Percentiles rank a stretch among this genome's conserved stretches.
phyloP scores from a whole-genome alignment of 1,140 invertebrate genomes.

The Drosophila malerkotliana region DNA sequence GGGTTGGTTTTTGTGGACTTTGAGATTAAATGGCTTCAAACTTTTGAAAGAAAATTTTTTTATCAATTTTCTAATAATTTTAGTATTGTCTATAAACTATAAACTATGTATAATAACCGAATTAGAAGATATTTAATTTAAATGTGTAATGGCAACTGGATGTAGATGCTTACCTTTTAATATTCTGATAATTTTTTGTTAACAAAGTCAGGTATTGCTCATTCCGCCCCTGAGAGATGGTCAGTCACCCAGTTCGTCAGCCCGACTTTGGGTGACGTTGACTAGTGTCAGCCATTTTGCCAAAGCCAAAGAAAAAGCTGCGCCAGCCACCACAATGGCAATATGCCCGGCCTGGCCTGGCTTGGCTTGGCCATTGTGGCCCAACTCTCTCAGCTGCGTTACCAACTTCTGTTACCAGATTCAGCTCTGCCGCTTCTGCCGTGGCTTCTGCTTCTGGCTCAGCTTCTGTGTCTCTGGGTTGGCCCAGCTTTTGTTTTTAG shows the following conservation, averaged over 20 bases:
- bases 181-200: background rate
- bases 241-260: conserved; percentile 64
- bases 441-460: conserved; percentile 1
- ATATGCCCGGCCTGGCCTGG: conserved; percentile 33
- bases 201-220: background rate
- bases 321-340: conserved; percentile 61
- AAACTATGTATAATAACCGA: too few species aligned
- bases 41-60: too few species aligned
- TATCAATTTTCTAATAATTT: too few species aligned
- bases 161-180: background rate
- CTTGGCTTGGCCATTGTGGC: conserved; percentile 33
- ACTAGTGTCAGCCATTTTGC: conserved; percentile 74
- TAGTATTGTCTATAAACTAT: too few species aligned
- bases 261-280: conserved; percentile 41
- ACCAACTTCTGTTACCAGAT: conserved; percentile 36
- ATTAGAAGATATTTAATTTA: too few species aligned
- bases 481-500: conserved; percentile 74
- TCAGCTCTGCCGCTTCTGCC: conserved; percentile 6
- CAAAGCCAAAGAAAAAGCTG: conserved; percentile 24
- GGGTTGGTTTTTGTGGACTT: background rate
- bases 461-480: conserved; percentile 44
- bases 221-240: conserved; percentile 49
- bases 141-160: too few species aligned
- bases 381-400: conserved; percentile 22
- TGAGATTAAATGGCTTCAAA: too few species aligned